These are phyloP conservation scores for Apodemia zela DNA, from an alignment of 2,888 invertebrate species.

Conservation along the genomic window DNA sequence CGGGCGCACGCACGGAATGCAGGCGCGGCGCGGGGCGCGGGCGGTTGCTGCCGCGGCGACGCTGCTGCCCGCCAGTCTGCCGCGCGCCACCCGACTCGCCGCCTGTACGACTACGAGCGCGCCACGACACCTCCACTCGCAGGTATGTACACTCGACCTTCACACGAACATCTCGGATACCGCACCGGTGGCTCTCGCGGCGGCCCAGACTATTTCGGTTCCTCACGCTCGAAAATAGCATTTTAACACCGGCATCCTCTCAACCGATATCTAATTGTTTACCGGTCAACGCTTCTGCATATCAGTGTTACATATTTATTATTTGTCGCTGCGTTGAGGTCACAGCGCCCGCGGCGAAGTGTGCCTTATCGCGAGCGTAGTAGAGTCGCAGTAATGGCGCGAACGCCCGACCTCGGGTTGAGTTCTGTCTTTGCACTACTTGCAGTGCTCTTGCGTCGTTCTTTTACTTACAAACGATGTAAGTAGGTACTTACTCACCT, in stretches of 20 bases:
- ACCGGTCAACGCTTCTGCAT: slow-evolving; percentile 75
- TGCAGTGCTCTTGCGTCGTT: slow-evolving; percentile 72
- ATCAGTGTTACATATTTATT: slow-evolving; percentile 80
- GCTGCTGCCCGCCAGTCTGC: slow-evolving; percentile 68
- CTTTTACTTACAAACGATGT: slow-evolving; percentile 25
- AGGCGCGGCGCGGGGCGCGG: slow-evolving; percentile 57
- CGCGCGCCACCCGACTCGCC: slow-evolving; percentile 75
- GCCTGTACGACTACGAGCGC: slow-evolving; percentile 55
- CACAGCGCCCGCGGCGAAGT: slow-evolving; percentile 65
- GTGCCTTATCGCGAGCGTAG: slow-evolving; percentile 67
- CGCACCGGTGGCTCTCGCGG: slow-evolving; percentile 22
- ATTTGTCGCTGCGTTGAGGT: slow-evolving; percentile 73
- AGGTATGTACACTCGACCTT: slow-evolving; percentile 66
- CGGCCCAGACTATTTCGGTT: slow-evolving; percentile 30
- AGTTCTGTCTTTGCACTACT: slow-evolving; percentile 48
- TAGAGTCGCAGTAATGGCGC: slow-evolving; percentile 57
- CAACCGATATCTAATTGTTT: slow-evolving; percentile 59
- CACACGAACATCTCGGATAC: slow-evolving; percentile 29
- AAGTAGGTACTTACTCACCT: background rate
- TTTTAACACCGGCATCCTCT: background rate
- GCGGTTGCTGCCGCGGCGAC: slow-evolving; percentile 64
- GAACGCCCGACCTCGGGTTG: slow-evolving; percentile 58
- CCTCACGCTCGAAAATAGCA: slow-evolving; percentile 24
- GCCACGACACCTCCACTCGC: slow-evolving; percentile 46
- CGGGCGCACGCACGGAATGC: slow-evolving; percentile 64